Conservation (phyloP, 2,113 vertebrate genomes). For the Corapipo altera region DNA sequence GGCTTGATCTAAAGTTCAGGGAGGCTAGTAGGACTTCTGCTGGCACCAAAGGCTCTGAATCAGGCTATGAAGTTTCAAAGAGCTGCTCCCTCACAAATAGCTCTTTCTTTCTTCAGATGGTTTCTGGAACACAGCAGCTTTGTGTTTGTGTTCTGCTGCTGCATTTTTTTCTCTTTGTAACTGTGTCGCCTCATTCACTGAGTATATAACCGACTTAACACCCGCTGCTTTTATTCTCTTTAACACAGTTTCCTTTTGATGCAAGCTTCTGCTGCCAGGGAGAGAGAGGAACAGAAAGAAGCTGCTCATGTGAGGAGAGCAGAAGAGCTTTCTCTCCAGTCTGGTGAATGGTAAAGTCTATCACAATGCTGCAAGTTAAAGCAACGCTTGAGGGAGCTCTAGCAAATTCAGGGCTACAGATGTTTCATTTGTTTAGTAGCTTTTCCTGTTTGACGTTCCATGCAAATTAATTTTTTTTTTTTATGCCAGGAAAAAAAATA, state of each 20-base stretch:
- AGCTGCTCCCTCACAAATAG: background rate
- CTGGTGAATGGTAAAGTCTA: background rate
- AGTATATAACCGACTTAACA: background rate
- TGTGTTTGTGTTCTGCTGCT: constrained; percentile 38
- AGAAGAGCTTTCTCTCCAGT: background rate
- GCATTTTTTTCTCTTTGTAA: background rate
- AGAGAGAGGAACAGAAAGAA: background rate
- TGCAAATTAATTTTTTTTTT: background rate
- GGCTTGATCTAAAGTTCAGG: background rate
- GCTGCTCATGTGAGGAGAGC: background rate
- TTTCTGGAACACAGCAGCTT: constrained; percentile 46
- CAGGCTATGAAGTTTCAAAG: constrained; percentile 7
- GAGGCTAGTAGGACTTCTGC: background rate
- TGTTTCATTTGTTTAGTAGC: background rate
- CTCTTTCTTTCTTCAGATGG: background rate
- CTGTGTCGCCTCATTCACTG: background rate
- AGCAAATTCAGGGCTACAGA: background rate
- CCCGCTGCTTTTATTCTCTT: constrained; percentile 19
- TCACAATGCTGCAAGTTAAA: background rate
- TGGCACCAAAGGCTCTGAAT: background rate
- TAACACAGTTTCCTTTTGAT: background rate
- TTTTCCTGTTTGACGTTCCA: background rate
- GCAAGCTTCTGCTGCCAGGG: background rate
- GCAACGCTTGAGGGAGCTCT: background rate
- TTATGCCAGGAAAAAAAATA: background rate